Base-by-base conservation (phyloP, 1,140 invertebrate species). In the Aphelinus atriplicis region DNA sequence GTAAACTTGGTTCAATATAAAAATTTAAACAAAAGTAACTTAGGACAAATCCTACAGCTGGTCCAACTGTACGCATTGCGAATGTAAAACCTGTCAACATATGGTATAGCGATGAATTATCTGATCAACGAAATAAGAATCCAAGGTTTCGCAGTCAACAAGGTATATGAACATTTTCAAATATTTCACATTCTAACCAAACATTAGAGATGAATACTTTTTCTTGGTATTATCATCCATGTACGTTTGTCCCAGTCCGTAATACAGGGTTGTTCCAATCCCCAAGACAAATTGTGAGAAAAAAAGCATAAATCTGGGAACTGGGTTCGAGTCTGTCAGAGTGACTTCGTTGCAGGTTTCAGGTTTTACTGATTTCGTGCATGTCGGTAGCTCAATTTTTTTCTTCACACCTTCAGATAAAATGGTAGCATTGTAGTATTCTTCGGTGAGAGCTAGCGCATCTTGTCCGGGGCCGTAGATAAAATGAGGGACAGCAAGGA, bases 171-270 rank as follows among this genome's bases (percentile, higher is more conserved):
- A 26, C 26, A 26, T 26, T 26, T 26, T 26, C 26, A 26, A 26
- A 26, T 26, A 26, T 26, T 26, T 26, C 26, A 26, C 26, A 26
- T 26, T 26, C 26, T 26, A 26, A 26, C 26, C 26, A 26, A 26
- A 26, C 26, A 26, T 26, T 0, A 26, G 26, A 26, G 26, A 26
- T 26, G 26, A 26, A 26, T 92, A 91, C 10, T 90, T 91, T 78
- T 92, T 91, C 79, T 92, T 91, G 0, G 91, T 91, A 77, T 93
- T 93, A 73, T 93, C 92, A 80, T 93, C 92, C 66, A 93, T 80
- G 79, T 93, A 93, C 1, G 92, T 91, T 77, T 92, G 91, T 1
- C 92, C 92, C 26, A 93, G 83, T 2, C 90, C 90, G 81, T 91
- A 93, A 82, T 92, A 93, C 42, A 93, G 80, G 0, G 92, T 92